A percentile compares a stretch with the other conserved stretches of the same genome.
Conservation (phyloP, 2,888 invertebrate genomes). For the Saturnia pavonia region DNA sequence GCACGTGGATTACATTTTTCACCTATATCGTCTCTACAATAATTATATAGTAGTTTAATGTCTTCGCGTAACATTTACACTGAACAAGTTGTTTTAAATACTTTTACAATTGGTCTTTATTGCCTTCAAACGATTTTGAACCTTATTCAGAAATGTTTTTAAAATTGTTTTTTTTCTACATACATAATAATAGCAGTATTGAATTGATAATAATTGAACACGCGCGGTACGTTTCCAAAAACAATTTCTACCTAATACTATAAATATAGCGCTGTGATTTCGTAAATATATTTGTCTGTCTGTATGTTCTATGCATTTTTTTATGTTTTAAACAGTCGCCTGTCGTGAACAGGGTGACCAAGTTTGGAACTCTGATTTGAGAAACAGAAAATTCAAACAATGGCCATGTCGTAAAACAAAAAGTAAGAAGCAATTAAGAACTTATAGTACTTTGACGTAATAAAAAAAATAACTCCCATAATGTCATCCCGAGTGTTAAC, state of each 20-base stretch:
- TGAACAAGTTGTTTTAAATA: conserved; percentile 14
- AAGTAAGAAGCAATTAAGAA: no score
- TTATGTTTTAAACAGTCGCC: not conserved
- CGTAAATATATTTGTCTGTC: not conserved
- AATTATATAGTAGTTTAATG: not conserved
- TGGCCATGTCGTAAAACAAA: no score
- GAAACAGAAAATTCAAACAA: no score
- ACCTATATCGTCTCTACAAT: not conserved
- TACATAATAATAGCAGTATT: not conserved
- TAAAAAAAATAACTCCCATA: no score
- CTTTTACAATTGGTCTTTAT: not conserved
- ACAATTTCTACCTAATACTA: not conserved
- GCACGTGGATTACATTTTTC: not conserved
- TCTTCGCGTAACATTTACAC: conserved; percentile 1
- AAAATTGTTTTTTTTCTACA: not conserved
- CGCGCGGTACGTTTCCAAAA: conserved; percentile 5
- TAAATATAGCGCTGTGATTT: not conserved
- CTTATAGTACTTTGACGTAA: no score
- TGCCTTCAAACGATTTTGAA: not conserved
- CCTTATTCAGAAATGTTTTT: not conserved
- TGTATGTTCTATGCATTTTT: not conserved
- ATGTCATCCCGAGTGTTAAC: no score
- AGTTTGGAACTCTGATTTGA: no score
- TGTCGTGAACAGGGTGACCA: no score
- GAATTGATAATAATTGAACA: conserved; percentile 12